Evolutionary conservation across 2,797 vertebrate genomes (phyloP).

Genomic region (Decapterus maruadsi): DNA sequence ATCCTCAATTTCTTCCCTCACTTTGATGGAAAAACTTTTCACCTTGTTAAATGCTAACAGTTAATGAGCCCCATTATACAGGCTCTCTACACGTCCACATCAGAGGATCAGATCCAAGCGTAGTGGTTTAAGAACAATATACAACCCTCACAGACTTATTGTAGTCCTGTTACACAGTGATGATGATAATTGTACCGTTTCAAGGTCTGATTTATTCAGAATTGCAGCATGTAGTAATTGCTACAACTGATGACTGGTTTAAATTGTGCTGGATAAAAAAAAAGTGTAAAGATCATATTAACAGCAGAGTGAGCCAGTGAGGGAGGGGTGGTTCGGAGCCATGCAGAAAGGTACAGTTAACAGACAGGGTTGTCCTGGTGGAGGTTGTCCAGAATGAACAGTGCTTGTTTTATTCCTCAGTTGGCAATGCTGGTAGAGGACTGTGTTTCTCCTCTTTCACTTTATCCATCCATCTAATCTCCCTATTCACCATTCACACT

Average conservation of each 20-base stretch:
- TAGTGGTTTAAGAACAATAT: not conserved
- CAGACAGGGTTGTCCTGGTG: constrained; percentile 43
- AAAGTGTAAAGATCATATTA: constrained; percentile 5
- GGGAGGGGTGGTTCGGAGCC: constrained; percentile 8
- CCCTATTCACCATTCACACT: constrained; percentile 69
- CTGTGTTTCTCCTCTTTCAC: constrained; percentile 78
- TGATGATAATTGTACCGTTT: not conserved
- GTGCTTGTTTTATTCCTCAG: constrained; percentile 80
- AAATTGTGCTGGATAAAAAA: not conserved
- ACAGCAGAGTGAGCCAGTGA: not conserved
- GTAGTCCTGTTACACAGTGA: not conserved
- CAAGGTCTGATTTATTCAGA: not conserved
- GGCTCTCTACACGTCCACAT: no score
- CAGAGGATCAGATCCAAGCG: no score
- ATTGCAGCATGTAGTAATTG: no score
- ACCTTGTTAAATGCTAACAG: no score
- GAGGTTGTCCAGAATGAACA: constrained; percentile 74
- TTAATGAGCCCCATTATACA: no score
- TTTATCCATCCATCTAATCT: constrained; percentile 78
- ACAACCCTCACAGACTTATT: not conserved
- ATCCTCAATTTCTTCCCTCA: no score
- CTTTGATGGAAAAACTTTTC: no score
- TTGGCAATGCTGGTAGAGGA: constrained; percentile 61
- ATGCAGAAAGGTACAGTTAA: constrained; percentile 58
- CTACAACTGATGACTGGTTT: not conserved